Conservation (phyloP, 2,797 vertebrate genomes). For the Alcedo quadribrachys region DNA sequence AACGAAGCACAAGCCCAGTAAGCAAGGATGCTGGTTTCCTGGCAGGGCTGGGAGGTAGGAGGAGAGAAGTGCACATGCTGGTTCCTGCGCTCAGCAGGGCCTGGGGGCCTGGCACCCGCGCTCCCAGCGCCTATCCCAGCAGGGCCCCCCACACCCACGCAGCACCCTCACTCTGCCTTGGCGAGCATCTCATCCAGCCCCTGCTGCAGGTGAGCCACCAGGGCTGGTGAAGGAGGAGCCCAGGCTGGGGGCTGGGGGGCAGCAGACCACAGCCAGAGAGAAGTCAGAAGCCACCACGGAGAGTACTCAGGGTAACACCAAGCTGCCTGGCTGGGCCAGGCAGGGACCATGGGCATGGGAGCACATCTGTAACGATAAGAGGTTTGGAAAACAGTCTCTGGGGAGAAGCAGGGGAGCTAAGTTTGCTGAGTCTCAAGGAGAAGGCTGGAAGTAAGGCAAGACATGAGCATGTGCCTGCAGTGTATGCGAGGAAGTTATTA, state of each 20-base stretch:
- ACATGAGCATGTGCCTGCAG: not conserved
- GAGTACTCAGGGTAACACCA: not conserved
- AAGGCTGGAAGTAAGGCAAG: not conserved
- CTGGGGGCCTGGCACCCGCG: not conserved
- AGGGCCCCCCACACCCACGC: not conserved
- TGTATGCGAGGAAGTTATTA: not conserved
- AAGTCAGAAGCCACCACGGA: not conserved
- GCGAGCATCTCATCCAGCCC: not conserved
- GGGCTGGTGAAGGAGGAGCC: not conserved
- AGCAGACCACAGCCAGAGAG: accelerated
- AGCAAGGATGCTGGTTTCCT: not conserved
- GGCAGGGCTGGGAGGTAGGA: not conserved
- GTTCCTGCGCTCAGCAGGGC: not conserved
- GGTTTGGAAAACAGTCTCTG: not conserved
- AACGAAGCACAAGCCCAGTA: not conserved
- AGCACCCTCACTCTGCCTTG: accelerated
- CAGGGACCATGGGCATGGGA: not conserved
- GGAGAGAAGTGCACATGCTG: not conserved
- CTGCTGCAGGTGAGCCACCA: accelerated
- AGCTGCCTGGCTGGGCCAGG: not conserved
- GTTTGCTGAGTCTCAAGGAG: constrained; percentile 18
- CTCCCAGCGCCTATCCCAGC: not conserved
- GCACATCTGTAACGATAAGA: not conserved
- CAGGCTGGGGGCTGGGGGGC: accelerated
- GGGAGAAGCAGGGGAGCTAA: not conserved